Base-by-base conservation (phyloP, 2,888 invertebrate species). In the Meghimatium bilineatum region DNA sequence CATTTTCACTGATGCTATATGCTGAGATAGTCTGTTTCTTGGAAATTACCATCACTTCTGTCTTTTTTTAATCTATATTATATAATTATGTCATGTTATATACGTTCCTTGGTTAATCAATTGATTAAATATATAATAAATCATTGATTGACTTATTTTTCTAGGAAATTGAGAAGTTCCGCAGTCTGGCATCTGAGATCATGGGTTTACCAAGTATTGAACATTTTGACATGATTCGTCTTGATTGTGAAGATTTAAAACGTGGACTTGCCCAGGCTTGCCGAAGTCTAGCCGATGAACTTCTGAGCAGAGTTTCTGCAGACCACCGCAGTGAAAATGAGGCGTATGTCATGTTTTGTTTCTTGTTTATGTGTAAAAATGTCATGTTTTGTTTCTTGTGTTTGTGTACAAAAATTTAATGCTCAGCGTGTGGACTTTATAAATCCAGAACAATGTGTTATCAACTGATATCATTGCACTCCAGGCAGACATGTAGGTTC, bases 231-330 rank as follows among this genome's bases (percentile, higher is more conserved):
- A 92, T 93, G 92, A 93, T 94, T 63, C 90, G 92, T 1, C 90
- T 94, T 66, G 93, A 93, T 86, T 93, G 94, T 88, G 93, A 93
- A 83, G 93, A 93, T 82, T 88, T 94, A 75, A 94, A 94, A 88
- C 88, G 91, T 38, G 93, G 94, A 6, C 87, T 94, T 80, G 90
- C 92, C 26, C 91, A 93, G 74, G 92, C 91, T 29, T 92, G 93
- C 20, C 89, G 92, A 34, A 91, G 90, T 29, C 91, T 91, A 83
- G 93, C 93, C 29, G 90, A 93, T 86, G 91, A 90, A 79, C 90
- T 94, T 23, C 90, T 94, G 60, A 89, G 92, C 38, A 90, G 90
- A 66, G 92, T 94, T 72, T 93, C 93, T 44, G 88, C 91, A 85
- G 93, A 93, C 83, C 93, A 93, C 87, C 89, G 93, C 80, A 87